Evolutionary conservation across 2,113 vertebrate genomes (phyloP).

Genomic region (Dermatemys mawii): DNA sequence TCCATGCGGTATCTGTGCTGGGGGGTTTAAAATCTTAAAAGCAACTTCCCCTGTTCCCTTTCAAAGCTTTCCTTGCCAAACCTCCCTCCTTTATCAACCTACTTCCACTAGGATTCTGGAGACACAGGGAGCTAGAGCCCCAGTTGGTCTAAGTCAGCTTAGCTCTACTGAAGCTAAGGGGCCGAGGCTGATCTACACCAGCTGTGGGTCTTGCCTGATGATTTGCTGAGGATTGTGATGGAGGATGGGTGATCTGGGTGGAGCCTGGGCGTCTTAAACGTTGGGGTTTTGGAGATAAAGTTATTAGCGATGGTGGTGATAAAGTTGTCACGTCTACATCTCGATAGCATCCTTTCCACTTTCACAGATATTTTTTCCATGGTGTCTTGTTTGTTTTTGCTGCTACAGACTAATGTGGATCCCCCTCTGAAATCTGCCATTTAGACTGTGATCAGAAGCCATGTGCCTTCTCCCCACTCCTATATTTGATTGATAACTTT

Average conservation of each 20-base stretch:
- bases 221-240: not conserved
- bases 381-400: not conserved
- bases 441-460: no score
- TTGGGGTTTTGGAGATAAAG: not conserved
- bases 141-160: not conserved
- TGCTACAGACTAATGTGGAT: no score
- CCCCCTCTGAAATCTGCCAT: no score
- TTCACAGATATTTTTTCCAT: not conserved
- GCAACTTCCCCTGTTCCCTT: not conserved
- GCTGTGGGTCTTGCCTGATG: not conserved
- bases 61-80: not conserved
- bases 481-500: not conserved
- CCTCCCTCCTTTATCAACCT: not conserved
- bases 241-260: not conserved
- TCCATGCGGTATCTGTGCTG: no score
- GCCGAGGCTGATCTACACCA: not conserved
- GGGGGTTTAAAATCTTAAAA: not conserved
- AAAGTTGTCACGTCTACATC: not conserved
- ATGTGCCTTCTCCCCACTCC: not conserved
- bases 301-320: not conserved
- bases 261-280: not conserved
- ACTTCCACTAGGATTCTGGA: not conserved
- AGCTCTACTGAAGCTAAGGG: not conserved
- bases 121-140: not conserved
- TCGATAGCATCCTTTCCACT: not conserved